A percentile compares a stretch with the other conserved stretches of the same genome.
phyloP scores from a whole-genome alignment of 2,113 vertebrate species.

The Eudyptes chrysolophus region DNA sequence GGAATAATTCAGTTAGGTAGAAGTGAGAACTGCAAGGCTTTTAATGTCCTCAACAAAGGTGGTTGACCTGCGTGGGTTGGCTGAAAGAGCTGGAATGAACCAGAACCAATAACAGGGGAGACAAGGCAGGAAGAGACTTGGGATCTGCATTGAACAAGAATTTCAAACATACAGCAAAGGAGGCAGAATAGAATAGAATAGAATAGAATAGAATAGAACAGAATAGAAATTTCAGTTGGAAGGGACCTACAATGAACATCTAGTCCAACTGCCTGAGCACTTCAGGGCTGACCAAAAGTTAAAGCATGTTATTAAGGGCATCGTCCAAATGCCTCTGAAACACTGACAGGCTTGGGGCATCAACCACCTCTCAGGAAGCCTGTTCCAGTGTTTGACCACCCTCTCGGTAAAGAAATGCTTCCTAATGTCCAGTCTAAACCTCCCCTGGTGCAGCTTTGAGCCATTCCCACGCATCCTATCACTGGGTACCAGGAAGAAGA shows the following conservation, averaged over 20 bases:
- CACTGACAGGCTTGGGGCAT: background rate
- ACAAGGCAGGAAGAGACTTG: background rate
- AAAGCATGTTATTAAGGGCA: background rate
- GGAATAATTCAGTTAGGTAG: background rate
- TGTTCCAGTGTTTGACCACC: background rate
- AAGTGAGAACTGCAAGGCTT: background rate
- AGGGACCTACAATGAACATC: background rate
- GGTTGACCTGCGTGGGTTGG: background rate
- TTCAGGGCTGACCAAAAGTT: background rate
- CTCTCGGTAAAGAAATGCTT: background rate
- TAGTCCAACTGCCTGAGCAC: background rate
- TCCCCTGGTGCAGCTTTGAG: background rate
- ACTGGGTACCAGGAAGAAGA: background rate
- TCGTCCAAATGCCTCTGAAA: background rate
- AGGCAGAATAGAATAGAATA: too few species aligned
- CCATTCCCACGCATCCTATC: background rate
- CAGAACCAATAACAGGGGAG: background rate
- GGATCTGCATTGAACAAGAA: background rate
- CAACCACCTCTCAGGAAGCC: background rate
- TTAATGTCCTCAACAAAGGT: background rate
- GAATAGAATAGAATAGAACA: background rate
- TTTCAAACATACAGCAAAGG: background rate
- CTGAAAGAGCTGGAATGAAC: background rate
- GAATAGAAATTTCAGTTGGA: background rate
- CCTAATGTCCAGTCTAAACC: background rate